Evolutionary conservation across 92 coral and sea anemone species (phyloP).

Genomic region (Umimayanthus kanabou): DNA sequence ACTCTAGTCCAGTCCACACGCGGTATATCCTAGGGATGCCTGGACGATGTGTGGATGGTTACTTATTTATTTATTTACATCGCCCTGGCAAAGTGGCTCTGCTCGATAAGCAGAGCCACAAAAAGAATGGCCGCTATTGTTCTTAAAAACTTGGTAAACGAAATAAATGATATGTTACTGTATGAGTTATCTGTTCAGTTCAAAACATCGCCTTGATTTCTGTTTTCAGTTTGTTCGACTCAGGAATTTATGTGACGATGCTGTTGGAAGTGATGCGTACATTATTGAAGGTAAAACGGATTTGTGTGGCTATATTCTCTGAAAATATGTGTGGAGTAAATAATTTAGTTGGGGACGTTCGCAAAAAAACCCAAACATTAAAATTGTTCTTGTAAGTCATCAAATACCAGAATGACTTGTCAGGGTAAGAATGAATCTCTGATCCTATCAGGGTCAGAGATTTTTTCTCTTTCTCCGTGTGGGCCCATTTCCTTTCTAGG

Average conservation of each 20-base stretch:
- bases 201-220: background rate
- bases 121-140: too few relatives aligned
- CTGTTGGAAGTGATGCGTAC: constrained; percentile 37
- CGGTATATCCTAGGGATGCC: too few relatives aligned
- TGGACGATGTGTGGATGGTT: too few relatives aligned
- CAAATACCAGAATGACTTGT: background rate
- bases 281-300: constrained; percentile 21
- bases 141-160: too few relatives aligned
- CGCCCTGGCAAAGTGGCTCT: too few relatives aligned
- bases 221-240: constrained; percentile 26
- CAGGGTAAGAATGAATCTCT: background rate
- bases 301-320: background rate
- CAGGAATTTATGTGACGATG: constrained; percentile 43
- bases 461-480: too few relatives aligned
- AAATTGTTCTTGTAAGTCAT: background rate
- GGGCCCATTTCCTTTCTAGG: too few relatives aligned
- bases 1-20: too few relatives aligned
- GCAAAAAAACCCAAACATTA: background rate
- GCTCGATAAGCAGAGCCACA: too few relatives aligned
- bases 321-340: too few relatives aligned
- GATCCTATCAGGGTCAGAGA: too few relatives aligned
- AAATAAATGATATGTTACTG: background rate
- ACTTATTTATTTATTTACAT: too few relatives aligned
- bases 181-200: background rate
- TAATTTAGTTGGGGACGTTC: background rate